phyloP scores from a whole-genome alignment of 2,797 vertebrate genomes.

The Sandelia bainsii region DNA sequence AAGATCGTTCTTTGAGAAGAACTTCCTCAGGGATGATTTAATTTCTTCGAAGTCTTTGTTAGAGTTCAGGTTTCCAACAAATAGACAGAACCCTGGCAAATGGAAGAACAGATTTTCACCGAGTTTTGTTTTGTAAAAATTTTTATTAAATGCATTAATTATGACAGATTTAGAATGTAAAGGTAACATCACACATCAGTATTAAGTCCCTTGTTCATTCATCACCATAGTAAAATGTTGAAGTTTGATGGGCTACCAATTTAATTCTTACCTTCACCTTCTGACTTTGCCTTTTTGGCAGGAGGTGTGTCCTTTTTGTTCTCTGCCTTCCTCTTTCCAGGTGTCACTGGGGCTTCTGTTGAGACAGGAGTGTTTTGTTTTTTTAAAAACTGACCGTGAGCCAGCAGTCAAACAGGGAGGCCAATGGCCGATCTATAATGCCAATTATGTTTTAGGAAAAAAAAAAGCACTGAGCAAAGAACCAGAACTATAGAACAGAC shows the following conservation, averaged over 20 bases:
- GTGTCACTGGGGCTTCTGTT: slow-evolving; percentile 83
- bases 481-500: too few relatives aligned
- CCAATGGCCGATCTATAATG: too few relatives aligned
- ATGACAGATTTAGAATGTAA: slow-evolving; percentile 45
- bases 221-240: slow-evolving; percentile 68
- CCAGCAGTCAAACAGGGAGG: too few relatives aligned
- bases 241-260: fast-evolving
- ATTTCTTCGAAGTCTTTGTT: slow-evolving; percentile 92
- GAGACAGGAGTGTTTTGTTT: background rate
- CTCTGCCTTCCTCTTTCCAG: slow-evolving; percentile 93
- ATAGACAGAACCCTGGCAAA: slow-evolving; percentile 85
- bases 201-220: slow-evolving; percentile 89
- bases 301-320: slow-evolving; percentile 88
- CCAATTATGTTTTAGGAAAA: too few relatives aligned
- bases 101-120: fast-evolving
- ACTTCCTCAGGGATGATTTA: slow-evolving; percentile 86
- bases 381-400: background rate
- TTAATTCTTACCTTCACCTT: slow-evolving; percentile 83
- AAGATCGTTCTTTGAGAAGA: slow-evolving; percentile 92
- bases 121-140: fast-evolving
- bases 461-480: too few relatives aligned
- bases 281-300: slow-evolving; percentile 92
- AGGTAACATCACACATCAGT: slow-evolving; percentile 83
- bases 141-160: fast-evolving
- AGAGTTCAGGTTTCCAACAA: slow-evolving; percentile 89